Conservation (phyloP, 2,113 vertebrate species). For the Enhydra lutris region DNA sequence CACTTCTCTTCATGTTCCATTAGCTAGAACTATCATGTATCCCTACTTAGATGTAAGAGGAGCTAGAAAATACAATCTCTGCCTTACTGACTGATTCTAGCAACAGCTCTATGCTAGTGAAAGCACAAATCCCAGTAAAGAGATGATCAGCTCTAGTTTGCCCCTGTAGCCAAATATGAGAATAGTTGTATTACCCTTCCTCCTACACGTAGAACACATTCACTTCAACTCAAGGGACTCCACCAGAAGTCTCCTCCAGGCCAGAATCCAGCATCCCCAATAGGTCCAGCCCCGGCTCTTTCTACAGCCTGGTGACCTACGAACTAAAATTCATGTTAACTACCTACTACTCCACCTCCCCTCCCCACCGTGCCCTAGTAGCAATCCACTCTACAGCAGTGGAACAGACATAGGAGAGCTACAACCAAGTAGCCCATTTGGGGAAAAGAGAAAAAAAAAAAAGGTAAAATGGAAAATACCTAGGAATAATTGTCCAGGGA, state of each 20-base stretch:
- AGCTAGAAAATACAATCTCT: background rate
- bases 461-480: background rate
- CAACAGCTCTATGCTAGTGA: background rate
- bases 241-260: background rate
- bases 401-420: background rate
- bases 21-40: background rate
- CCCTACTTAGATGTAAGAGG: background rate
- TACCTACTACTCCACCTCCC: too few relatives aligned
- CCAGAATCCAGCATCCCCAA: background rate
- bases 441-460: background rate
- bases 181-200: background rate
- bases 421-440: background rate
- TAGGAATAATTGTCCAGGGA: background rate
- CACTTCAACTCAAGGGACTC: background rate
- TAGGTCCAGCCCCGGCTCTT: background rate
- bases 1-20: background rate
- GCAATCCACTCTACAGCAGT: background rate
- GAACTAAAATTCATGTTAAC: background rate
- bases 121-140: background rate
- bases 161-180: background rate
- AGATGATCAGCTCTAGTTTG: background rate
- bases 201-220: background rate
- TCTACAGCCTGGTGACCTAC: rapidly evolving
- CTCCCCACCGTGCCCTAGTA: background rate
- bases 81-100: background rate